These are phyloP conservation scores for Chaetodon auriga DNA, from an alignment of 2,113 vertebrate genomes.

Conservation along the genomic window DNA sequence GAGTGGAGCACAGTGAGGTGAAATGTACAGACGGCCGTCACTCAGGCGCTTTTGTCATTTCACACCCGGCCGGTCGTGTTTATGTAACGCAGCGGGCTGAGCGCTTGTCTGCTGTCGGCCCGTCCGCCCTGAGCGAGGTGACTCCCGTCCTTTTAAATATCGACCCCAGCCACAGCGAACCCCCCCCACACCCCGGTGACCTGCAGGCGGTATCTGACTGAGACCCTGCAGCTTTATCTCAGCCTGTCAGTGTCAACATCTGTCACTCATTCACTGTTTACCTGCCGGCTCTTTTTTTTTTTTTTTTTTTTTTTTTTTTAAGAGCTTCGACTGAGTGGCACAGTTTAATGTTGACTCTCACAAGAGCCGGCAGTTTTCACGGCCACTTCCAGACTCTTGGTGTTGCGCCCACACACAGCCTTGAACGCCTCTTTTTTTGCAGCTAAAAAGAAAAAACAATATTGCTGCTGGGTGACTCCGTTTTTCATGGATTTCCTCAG, in stretches of 20 bases:
- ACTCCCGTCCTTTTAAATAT: constrained; percentile 26
- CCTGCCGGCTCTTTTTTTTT: not conserved
- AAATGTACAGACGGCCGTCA: not conserved
- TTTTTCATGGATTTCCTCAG: constrained; percentile 19
- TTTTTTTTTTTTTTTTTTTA: too few relatives aligned
- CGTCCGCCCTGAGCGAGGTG: constrained; percentile 15
- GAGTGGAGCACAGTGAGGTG: constrained; percentile 25
- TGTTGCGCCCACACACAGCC: constrained; percentile 27
- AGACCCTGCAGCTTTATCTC: constrained; percentile 40
- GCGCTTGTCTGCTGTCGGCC: constrained; percentile 10
- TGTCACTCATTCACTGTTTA: constrained; percentile 22
- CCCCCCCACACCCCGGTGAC: not conserved
- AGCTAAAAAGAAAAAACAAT: constrained; percentile 32
- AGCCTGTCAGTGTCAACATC: constrained; percentile 21
- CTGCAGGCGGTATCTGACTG: constrained; percentile 4
- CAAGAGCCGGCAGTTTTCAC: constrained; percentile 24
- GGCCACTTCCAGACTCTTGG: constrained; percentile 31
- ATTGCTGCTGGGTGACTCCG: constrained; percentile 15
- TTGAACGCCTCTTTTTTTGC: not conserved
- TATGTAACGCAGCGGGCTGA: constrained; percentile 25
- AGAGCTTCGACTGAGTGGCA: not conserved
- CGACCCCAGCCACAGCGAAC: not conserved
- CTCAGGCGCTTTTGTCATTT: constrained; percentile 18
- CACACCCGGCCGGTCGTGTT: constrained; percentile 1
- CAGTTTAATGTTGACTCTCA: constrained; percentile 29